Evolutionary conservation across 2,888 invertebrate genomes (phyloP), one percentile per base, ranked within the genome.

Genomic region (Pollenia labialis): DNA sequence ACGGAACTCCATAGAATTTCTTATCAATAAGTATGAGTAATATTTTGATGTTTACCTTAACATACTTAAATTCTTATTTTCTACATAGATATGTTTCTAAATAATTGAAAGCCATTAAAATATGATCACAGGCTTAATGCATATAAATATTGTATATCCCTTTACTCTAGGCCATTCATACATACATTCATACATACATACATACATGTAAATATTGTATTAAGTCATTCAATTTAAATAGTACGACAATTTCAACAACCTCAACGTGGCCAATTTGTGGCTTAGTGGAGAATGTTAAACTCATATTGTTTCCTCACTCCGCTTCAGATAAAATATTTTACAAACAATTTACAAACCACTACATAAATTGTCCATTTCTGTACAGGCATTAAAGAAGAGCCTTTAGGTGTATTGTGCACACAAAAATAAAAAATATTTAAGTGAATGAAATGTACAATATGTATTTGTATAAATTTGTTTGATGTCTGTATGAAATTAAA

Each of bases 251-350:
- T 81, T 46, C 32, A 52, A 62, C 12, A 81, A 72, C 81, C 85
- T 60, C 77, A 85, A 72, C 52, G 40, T 68, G 81, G 85, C 68
- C 77, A 60, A 69, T 82, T 82, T 85, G 85, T 62, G 85, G 81
- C 40, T 69, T 11, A 68, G 54, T 58, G 50, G 50, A 68, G 71
- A 46, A 66, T 44, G 75, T 60, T 60, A 11, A 66, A 60, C 68
- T 18, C 23, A 48, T 54, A 14, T 32, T 11, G 23, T 23, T 46
- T 8, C 9, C 44, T 32, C 32, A 12, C 44, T 68, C 16, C 12
- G 8, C n/a, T 23, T n/a, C 4, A 16, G 52, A 54, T 60, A 14
- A 75, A 74, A 68, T 71, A 79, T 74, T 84, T 79, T 48, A 66
- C 14, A 77, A 62, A 69, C 56, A 60, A 52, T 74, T 84, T 60